Base-by-base conservation (phyloP, 2,797 vertebrate genomes). In the Chanos chanos region DNA sequence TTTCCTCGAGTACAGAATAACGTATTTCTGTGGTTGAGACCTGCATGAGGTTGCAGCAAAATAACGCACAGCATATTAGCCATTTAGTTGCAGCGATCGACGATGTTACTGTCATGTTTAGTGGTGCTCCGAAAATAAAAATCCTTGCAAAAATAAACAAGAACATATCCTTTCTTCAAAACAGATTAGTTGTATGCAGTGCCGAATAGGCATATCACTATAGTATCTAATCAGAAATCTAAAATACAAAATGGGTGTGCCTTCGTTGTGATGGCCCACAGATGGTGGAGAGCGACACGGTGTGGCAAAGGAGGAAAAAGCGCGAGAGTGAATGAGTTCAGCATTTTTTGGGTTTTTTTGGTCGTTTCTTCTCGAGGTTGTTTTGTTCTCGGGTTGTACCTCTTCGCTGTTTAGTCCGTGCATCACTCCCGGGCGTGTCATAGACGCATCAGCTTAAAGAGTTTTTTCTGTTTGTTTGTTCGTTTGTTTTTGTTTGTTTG, bases 1-100 rank as follows among this genome's bases (percentile, higher is more conserved):
- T 68, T 65, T 81, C 73, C 61, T 81, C 74, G n/a, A 52, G 64
- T 24, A 75, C 56, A 10, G 62, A 69, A 67, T 73, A 78, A 9
- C 66, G 64, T 21, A 78, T 13, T 15, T 78, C 63, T 33, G 24
- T 60, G 22, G 13, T 27, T 1, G 21, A 21, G 13, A 49, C 21
- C 3, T 16, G 33, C 4, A 58, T 30, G 1, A 70, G 4, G 12
- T 49, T 2, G 19, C 33, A 27, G 34, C 41, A 36, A 53, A 63
- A 12, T 7, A 41, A 12, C 21, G 24, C 1, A 31, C 31, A 21
- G 10, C 51, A 18, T 12, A 74, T 3, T 16, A 16, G 45, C 51
- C 24, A 48, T 33, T 61, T 54, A 7, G 9, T 34, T 12, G 21
- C 25, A 3, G 34, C 48, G 1, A 31, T 7, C 22, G 12, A 3